These are phyloP conservation scores for Prorops nasuta DNA, from an alignment of 1,140 invertebrate genomes.

Conservation along the genomic window DNA sequence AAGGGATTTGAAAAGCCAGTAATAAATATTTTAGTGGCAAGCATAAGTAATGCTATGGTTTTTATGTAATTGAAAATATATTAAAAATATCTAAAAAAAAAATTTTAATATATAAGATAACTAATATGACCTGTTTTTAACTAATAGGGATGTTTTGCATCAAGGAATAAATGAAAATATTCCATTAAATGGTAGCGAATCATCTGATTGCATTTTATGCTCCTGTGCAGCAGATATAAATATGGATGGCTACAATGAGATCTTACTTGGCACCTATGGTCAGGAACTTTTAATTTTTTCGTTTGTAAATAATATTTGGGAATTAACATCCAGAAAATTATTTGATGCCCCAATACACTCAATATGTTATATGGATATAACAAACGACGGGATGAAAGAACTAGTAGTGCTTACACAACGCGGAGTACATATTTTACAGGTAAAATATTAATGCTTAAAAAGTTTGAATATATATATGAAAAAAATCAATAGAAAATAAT, in stretches of 20 bases:
- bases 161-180: slow-evolving; percentile 58
- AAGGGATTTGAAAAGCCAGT: slow-evolving; percentile 24
- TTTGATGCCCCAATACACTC: slow-evolving; percentile 66
- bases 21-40: slow-evolving; percentile 62
- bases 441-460: slow-evolving; percentile 25
- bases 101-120: slow-evolving; percentile 10
- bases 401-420: slow-evolving; percentile 67
- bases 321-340: slow-evolving; percentile 51
- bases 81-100: slow-evolving; percentile 7
- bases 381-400: slow-evolving; percentile 69
- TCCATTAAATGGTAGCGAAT: slow-evolving; percentile 58
- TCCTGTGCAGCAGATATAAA: slow-evolving; percentile 68
- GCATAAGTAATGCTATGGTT: slow-evolving; percentile 61
- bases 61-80: slow-evolving; percentile 58
- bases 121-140: slow-evolving; percentile 12
- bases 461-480: slow-evolving; percentile 9
- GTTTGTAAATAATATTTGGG: slow-evolving; percentile 51
- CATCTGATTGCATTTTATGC: slow-evolving; percentile 61
- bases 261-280: slow-evolving; percentile 70
- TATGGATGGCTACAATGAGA: slow-evolving; percentile 72
- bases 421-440: slow-evolving; percentile 70
- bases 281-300: slow-evolving; percentile 66
- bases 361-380: slow-evolving; percentile 66
- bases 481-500: slow-evolving; percentile 11
- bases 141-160: slow-evolving; percentile 61